These are phyloP conservation scores for Metopia argyrocephala DNA, from an alignment of 2,888 invertebrate genomes.

Conservation along the genomic window DNA sequence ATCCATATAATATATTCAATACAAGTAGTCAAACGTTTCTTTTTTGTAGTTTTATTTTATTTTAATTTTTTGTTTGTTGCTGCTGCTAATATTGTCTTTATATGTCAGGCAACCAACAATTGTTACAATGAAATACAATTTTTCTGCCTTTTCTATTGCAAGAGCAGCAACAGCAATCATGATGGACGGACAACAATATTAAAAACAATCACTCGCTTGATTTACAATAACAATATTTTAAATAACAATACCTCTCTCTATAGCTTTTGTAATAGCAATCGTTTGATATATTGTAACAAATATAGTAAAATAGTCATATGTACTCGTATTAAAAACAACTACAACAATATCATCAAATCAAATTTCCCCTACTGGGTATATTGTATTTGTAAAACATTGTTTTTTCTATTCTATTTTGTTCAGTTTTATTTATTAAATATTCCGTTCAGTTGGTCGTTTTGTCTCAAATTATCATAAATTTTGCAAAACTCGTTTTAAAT, in stretches of 20 bases:
- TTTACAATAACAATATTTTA: slow-evolving; percentile 48
- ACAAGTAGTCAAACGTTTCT: slow-evolving; percentile 52
- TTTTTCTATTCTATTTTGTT: slow-evolving; percentile 12
- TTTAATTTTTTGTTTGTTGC: not conserved
- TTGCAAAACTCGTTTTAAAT: slow-evolving; percentile 60
- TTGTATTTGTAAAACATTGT: not conserved
- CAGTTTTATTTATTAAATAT: slow-evolving; percentile 18
- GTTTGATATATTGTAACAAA: not conserved
- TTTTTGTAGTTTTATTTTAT: slow-evolving; percentile 15
- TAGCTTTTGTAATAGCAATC: not conserved
- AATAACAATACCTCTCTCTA: slow-evolving; percentile 18
- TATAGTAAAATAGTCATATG: too few relatives aligned
- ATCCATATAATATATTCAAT: slow-evolving; percentile 62
- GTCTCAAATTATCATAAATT: slow-evolving; percentile 64
- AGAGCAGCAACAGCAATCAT: not conserved
- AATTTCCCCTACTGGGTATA: slow-evolving; percentile 44
- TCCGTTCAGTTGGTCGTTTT: slow-evolving; percentile 59
- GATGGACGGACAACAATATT: not conserved
- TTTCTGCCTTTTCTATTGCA: slow-evolving; percentile 1
- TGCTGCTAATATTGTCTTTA: slow-evolving; percentile 17
- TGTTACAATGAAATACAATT: not conserved
- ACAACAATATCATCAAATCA: slow-evolving; percentile 39
- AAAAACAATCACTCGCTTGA: slow-evolving; percentile 46
- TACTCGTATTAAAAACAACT: slow-evolving; percentile 30
- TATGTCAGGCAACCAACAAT: slow-evolving; percentile 6